Base-by-base conservation (phyloP, 2,888 invertebrate species). In the Pseudococcus jackbeardsleyi region DNA sequence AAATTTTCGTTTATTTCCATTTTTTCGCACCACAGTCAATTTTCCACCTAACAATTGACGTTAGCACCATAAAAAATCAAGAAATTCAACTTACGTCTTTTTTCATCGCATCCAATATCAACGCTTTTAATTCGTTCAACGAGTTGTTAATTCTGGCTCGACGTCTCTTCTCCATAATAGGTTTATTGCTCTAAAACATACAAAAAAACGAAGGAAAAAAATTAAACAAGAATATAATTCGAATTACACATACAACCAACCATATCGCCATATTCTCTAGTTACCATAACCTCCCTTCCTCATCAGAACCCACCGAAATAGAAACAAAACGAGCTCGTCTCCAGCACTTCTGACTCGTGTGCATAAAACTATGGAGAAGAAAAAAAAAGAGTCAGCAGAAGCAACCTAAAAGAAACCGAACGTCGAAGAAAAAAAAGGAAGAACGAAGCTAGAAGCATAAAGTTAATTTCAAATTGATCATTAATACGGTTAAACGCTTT, bases 151-250 rank as follows among this genome's bases (percentile, higher is more conserved):
- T 98, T 90, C 98, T 94, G 59, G 98, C 98, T 89, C 98, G 93
- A 90, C 98, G 93, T 90, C 96, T 93, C 92, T 98, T 98, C 92
- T 98, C 98, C 98, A 98, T 98, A 89, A 98, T 97, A 22, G 98
- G 98, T 92, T 98, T 98, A 92, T 97, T 97, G 90, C 96, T 97
- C 97, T 97, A 94, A 90, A 94, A 94, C 92, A 93, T 92, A 90
- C 91, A 90, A 91, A 90, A 91, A 91, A 84, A 7, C 50, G 39
- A 33, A 84, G 6, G 59, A 6, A 64, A 64, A 64, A 64, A 59
- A 59, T 59, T 59, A 59, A 64, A 64, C 9, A 64, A 22, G 64
- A 22, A 64, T 64, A 64, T 64, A 64, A 64, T 22, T 33, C 72
- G 33, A 72, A 72, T 72, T 72, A 72, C 72, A 72, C 33, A 72